Percentiles rank a stretch among this genome's conserved stretches.
These are phyloP conservation scores for Erannis defoliaria DNA, from an alignment of 2,888 invertebrate species.

Conservation along the genomic window DNA sequence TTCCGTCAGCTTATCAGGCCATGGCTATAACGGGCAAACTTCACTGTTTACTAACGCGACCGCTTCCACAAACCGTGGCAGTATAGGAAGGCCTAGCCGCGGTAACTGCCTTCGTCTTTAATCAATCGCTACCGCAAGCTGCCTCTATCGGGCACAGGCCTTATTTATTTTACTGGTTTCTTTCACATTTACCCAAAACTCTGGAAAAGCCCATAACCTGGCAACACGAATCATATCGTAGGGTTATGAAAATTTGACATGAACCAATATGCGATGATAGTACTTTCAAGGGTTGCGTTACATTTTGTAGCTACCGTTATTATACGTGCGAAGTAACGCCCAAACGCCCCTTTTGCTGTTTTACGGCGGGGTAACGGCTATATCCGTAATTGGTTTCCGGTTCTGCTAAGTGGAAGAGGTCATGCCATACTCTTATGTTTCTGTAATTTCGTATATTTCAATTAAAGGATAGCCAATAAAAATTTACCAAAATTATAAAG, in stretches of 20 bases:
- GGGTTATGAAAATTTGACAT: conserved; percentile 81
- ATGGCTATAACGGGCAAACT: too few relatives aligned
- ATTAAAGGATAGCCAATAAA: neutral
- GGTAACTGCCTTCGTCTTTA: too few relatives aligned
- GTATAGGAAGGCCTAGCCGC: too few relatives aligned
- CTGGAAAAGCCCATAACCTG: neutral
- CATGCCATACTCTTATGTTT: neutral
- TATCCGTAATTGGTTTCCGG: conserved; percentile 43
- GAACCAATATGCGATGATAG: conserved; percentile 79
- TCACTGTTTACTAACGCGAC: too few relatives aligned
- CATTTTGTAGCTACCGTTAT: conserved; percentile 46
- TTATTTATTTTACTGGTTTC: too few relatives aligned
- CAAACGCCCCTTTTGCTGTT: conserved; percentile 27
- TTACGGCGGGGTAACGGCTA: conserved; percentile 28
- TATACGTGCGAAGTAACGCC: conserved; percentile 59
- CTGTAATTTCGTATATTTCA: neutral
- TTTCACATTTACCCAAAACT: neutral
- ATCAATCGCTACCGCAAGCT: too few relatives aligned
- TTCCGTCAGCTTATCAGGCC: too few relatives aligned
- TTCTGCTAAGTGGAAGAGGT: conserved; percentile 43
- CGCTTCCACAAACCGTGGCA: too few relatives aligned
- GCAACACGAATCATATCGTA: conserved; percentile 22
- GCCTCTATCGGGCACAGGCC: too few relatives aligned
- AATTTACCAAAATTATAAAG: neutral
- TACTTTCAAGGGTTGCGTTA: conserved; percentile 58